Conservation (phyloP, 2,888 invertebrate species). For the Pinctada fucata region DNA sequence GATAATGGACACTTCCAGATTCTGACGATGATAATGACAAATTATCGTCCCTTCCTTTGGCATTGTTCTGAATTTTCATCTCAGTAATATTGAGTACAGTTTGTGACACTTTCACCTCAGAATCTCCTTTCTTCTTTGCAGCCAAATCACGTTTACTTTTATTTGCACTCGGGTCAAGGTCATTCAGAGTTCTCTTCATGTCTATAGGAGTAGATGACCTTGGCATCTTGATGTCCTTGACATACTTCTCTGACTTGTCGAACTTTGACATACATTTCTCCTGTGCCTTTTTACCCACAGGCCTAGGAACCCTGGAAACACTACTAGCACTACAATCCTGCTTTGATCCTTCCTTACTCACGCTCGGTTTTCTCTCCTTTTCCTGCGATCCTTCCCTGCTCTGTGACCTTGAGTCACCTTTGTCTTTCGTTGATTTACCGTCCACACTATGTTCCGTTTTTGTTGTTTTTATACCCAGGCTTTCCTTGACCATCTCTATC, state of each 20-base stretch:
- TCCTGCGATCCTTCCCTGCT: not conserved
- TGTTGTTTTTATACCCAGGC: not conserved
- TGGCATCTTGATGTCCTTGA: not conserved
- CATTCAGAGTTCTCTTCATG: not conserved
- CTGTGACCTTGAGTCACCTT: not conserved
- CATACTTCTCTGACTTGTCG: not conserved
- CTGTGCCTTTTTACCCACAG: not conserved
- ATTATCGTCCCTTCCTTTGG: not conserved
- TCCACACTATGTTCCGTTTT: not conserved
- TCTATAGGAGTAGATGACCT: not conserved
- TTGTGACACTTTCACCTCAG: not conserved
- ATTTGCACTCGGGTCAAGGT: not conserved
- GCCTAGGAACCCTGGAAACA: not conserved
- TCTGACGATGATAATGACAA: constrained; percentile 19
- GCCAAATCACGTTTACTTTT: not conserved
- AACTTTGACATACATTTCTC: not conserved
- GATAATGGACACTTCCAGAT: constrained; percentile 7
- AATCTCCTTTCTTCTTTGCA: not conserved
- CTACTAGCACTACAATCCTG: not conserved
- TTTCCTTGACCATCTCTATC: not conserved
- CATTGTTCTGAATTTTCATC: constrained; percentile 11
- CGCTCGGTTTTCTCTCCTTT: too few relatives aligned
- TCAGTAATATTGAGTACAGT: constrained; percentile 11
- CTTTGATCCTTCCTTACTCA: too few relatives aligned
- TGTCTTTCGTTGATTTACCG: not conserved